phyloP scores from a whole-genome alignment of 1,140 invertebrate species.

The Pissodes strobi region DNA sequence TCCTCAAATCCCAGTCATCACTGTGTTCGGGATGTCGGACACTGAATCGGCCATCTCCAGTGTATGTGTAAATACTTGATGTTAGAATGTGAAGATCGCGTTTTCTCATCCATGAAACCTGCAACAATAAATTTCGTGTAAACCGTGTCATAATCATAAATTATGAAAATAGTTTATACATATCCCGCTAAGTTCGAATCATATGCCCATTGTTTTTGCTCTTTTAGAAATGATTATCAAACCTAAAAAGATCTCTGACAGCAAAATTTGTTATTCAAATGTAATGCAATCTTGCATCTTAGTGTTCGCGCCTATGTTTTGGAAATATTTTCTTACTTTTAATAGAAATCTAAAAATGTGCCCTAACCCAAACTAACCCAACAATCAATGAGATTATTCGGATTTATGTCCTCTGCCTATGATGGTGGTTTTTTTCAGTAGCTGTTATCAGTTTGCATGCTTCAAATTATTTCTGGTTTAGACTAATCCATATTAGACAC shows the following conservation, averaged over 20 bases:
- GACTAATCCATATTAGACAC: no score
- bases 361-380: no score
- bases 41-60: conserved; percentile 82
- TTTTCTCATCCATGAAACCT: conserved; percentile 93
- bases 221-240: not conserved
- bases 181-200: no score
- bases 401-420: no score
- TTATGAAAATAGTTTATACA: not conserved
- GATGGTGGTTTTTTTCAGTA: no score
- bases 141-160: not conserved
- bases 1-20: conserved; percentile 91
- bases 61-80: conserved; percentile 84
- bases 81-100: conserved; percentile 88
- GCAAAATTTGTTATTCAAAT: not conserved
- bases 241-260: not conserved
- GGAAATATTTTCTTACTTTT: no score
- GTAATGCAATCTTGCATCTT: no score
- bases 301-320: no score
- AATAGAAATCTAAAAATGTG: no score
- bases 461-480: no score
- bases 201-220: not conserved
- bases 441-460: no score
- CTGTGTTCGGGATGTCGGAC: conserved; percentile 81
- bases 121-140: conserved; percentile 29
- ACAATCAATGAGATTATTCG: no score